Conservation (phyloP, 2,797 vertebrate species). For the Tragopan temminckii region DNA sequence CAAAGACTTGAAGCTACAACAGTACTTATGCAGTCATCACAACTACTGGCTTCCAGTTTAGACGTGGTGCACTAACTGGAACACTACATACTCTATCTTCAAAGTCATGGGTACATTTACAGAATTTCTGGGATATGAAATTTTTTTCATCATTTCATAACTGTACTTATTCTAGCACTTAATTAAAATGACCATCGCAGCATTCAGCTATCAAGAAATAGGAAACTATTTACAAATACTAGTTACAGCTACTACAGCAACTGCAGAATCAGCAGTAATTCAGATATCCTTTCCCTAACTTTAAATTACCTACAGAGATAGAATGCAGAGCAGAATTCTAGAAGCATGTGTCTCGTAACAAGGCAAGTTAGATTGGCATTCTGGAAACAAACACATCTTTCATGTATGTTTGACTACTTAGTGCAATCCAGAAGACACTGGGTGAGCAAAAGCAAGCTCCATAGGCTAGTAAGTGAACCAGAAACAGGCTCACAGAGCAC, state of each 20-base stretch:
- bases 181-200: neutral
- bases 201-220: neutral
- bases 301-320: neutral
- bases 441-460: neutral
- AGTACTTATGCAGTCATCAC: neutral
- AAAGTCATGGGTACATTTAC: neutral
- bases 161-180: neutral
- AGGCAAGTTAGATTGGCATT: neutral
- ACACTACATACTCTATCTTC: neutral
- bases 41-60: neutral
- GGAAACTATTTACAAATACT: neutral
- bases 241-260: neutral
- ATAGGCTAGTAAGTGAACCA: neutral
- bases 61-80: neutral
- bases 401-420: neutral
- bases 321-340: neutral
- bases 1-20: neutral
- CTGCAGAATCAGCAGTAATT: neutral
- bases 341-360: neutral
- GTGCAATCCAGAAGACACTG: neutral
- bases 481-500: neutral
- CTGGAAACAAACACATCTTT: neutral
- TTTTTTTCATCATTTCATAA: neutral
- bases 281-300: neutral
- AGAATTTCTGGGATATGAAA: neutral